Evolutionary conservation across 2,797 vertebrate species (phyloP), one percentile per base, ranked within the genome.

Genomic region (Dryobates pubescens): DNA sequence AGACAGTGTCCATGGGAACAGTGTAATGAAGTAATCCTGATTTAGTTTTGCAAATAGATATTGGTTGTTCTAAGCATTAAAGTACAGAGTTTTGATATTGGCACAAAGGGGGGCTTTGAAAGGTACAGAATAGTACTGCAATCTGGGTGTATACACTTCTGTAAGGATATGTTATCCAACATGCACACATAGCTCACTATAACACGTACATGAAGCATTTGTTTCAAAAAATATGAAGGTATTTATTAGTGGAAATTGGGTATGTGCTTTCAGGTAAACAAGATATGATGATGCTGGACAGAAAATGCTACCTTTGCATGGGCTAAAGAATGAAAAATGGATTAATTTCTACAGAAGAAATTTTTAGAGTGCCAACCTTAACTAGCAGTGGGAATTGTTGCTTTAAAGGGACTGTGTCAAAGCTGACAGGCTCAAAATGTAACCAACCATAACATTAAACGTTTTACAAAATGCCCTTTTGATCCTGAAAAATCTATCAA

Each of bases 361-460:
- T 75, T 86, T 95, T 88, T 88, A 24, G 41, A 84, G 11, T 43
- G 29, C 4, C 34, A 86, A 13, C 8, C 62, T 64, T 51, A 82
- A 54, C 11, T 62, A 34, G 64, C 41, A 87, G 45, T 34, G 84
- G 54, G 49, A 88, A 74, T 36, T 76, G 49, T 2, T 84, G 43
- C n/a, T 79, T 82, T 90, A 73, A 81, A 57, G 38, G 43, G 67
- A 57, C 36, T 62, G 26, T 20, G 26, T 85, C 3, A 18, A 95
- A 88, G 70, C 1, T 91, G 83, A 88, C 36, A 85, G 72, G 6
- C 18, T 23, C 51, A 80, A 92, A 94, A 93, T 24, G 2, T 43
- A 86, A 84, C 36, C 8, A 51, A 86, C 71, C 71, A 19, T 79
- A 91, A 92, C 91, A 90, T 88, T 30, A 86, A 64, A 75, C 23